Evolutionary conservation across 2,113 vertebrate genomes (phyloP), one percentile per base, ranked within the genome.

Genomic region (Cololabis saira): DNA sequence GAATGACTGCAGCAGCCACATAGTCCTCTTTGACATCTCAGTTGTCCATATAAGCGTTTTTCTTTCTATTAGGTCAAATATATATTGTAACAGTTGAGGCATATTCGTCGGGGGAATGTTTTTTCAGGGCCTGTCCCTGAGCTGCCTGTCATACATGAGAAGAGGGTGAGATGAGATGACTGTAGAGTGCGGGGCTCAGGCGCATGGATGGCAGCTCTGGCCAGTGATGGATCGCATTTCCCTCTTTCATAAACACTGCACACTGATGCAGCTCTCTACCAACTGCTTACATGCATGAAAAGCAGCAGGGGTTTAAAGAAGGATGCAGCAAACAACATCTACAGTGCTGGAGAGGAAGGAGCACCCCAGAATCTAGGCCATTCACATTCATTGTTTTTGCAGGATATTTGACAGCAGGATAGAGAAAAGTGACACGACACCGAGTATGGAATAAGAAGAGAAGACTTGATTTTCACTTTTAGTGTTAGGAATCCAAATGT

Each of bases 191-290:
- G 73, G 53, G 48, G 59, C 80, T 66, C 58, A 57, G 80, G 54
- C 79, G 84, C 75, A 81, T 78, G 83, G 70, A 78, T 77, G 80
- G 78, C 57, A 48, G 61, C 73, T 53, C 83, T 16, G 22, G 50
- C 65, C 54, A 4, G 61, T 86, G 86, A 91, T 87, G 75, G 84
- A 88, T 88, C 37, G 9, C 68, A 54, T 67, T 72, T 59, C 81
- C 86, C 86, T 76, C 63, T 75, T 78, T 84, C 84, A 59, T 84
- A 74, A 88, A 88, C 76, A 83, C 71, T 11, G 12, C 12, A 48
- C 69, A 42, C 69, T 44, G 65, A 76, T 81, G 60, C 69, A 45
- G 73, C 81, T 72, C 71, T 58, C 60, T 27, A 63, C 71, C 72
- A 48, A 67, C 76, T 76, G 84, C 72, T 79, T 78, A 71, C 81